A percentile compares a stretch with the other conserved stretches of the same genome.
These are phyloP conservation scores for Calidris pygmaea DNA, from an alignment of 2,113 vertebrate species.

Conservation along the genomic window DNA sequence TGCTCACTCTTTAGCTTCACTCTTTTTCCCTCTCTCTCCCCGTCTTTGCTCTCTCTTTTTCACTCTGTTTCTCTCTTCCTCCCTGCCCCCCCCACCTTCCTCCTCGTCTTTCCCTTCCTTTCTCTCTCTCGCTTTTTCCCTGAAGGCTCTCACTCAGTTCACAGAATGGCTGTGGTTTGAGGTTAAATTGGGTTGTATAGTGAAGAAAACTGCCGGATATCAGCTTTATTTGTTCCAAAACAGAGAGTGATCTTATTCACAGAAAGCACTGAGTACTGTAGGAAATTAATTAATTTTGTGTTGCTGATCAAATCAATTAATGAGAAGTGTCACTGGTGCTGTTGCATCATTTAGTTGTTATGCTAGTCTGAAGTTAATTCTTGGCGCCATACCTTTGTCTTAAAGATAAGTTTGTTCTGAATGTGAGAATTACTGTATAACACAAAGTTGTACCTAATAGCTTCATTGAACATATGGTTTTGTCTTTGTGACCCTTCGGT, in stretches of 20 bases:
- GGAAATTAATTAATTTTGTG: background rate
- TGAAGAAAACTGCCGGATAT: background rate
- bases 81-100: background rate
- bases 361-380: background rate
- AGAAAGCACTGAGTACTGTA: background rate
- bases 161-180: background rate
- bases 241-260: background rate
- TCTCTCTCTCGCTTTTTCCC: background rate
- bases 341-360: background rate
- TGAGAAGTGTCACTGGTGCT: background rate
- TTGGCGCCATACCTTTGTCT: background rate
- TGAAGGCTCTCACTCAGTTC: background rate
- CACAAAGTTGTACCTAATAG: background rate
- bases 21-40: too few relatives aligned
- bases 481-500: background rate
- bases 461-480: background rate
- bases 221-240: background rate
- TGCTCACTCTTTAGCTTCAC: background rate
- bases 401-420: background rate
- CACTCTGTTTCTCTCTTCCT: background rate
- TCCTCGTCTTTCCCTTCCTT: background rate
- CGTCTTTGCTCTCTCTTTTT: too few relatives aligned
- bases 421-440: background rate
- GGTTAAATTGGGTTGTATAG: background rate
- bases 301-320: background rate